phyloP scores from a whole-genome alignment of 2,888 invertebrate species.

The Trissolcus brochymenae region DNA sequence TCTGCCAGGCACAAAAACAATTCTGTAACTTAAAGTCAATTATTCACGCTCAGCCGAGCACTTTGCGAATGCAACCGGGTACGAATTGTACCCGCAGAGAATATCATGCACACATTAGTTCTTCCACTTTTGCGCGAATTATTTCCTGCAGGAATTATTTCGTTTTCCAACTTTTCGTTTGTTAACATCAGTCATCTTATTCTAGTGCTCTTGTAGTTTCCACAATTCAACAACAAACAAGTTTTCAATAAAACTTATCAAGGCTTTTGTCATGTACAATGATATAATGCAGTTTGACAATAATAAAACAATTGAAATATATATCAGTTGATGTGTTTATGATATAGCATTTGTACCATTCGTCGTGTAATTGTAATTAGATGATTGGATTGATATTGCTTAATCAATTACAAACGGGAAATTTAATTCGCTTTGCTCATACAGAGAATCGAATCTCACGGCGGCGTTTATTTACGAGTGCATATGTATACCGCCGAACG shows the following conservation, averaged over 20 bases:
- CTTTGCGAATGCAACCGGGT: conserved; percentile 52
- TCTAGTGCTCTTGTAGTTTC: no score
- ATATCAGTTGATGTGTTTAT: no score
- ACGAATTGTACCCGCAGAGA: conserved; percentile 49
- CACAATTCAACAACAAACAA: no score
- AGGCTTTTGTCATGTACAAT: background rate
- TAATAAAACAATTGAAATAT: no score
- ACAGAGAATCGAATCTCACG: conserved; percentile 18
- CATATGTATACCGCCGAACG: conserved; percentile 32
- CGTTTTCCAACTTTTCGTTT: no score
- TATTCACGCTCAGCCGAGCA: conserved; percentile 46
- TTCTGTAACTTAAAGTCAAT: conserved; percentile 51
- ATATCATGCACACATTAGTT: conserved; percentile 47
- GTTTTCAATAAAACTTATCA: background rate
- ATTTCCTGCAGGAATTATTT: conserved; percentile 29
- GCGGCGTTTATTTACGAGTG: conserved; percentile 25
- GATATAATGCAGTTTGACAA: no score
- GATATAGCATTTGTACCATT: background rate
- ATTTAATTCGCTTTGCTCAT: conserved; percentile 23
- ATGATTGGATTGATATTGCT: conserved; percentile 27
- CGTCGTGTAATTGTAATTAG: conserved; percentile 7
- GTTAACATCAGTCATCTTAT: no score
- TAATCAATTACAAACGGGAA: conserved; percentile 25
- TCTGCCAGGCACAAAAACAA: conserved; percentile 36
- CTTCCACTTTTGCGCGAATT: conserved; percentile 50